These are phyloP conservation scores for Omphaloscelis lunosa DNA, from an alignment of 2,888 invertebrate species.

Conservation along the genomic window DNA sequence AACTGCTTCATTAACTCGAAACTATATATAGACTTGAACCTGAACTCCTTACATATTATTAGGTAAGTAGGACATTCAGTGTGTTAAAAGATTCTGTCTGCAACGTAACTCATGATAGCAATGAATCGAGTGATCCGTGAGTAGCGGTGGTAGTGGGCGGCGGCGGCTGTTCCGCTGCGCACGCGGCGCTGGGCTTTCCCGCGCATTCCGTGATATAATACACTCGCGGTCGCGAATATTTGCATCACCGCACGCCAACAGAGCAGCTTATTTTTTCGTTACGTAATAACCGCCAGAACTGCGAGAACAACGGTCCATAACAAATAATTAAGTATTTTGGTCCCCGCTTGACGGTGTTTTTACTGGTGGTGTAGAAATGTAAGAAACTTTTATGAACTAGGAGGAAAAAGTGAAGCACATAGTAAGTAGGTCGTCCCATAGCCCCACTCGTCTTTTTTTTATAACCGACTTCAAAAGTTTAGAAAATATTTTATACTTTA, in stretches of 20 bases:
- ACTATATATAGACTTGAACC: not conserved
- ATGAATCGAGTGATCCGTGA: conserved; percentile 19
- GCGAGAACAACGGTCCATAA: not conserved
- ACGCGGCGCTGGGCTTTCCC: conserved; percentile 60
- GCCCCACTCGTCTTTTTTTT: not conserved
- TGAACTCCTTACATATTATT: not conserved
- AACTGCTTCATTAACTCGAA: not conserved
- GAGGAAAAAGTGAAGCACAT: not conserved
- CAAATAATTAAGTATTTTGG: not conserved
- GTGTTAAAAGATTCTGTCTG: not conserved
- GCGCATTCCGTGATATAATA: conserved; percentile 48
- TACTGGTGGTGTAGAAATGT: not conserved
- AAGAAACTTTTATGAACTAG: not conserved
- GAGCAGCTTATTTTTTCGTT: conserved; percentile 8
- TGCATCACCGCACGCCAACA: conserved; percentile 10
- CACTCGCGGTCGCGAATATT: conserved; percentile 47
- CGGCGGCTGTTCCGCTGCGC: conserved; percentile 17
- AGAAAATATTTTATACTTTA: too few species aligned
- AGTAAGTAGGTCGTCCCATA: not conserved
- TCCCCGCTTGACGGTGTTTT: too few species aligned
- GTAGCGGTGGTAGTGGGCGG: conserved; percentile 20
- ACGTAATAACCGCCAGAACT: conserved; percentile 8
- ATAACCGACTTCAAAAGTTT: not conserved
- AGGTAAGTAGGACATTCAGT: not conserved
- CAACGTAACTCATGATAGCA: not conserved